Evolutionary conservation across 2,113 vertebrate genomes (phyloP), one percentile per base, ranked within the genome.

Genomic region (Hippolais icterina): DNA sequence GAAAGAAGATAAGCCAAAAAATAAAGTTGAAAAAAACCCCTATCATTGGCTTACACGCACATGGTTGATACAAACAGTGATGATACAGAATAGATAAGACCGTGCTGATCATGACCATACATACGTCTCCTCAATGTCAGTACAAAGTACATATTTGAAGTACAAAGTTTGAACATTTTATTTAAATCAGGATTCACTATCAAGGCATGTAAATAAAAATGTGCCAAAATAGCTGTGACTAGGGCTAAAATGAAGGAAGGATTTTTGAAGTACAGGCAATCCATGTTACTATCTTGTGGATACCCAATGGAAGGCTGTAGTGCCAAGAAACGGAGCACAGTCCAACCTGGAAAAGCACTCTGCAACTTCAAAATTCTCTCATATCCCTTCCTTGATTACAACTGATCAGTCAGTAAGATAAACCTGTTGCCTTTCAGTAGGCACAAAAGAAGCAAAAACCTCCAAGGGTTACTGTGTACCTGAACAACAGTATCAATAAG

Each of bases 401-500:
- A 59, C 23, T 81, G 52, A 71, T 68, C 1, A 0, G 28, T 75
- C 72, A 75, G 31, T 23, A 52, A 70, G 68, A 49, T 31, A 86
- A 95, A 69, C 33, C 5, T 1, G 0, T 10, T 41, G 52, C 60
- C 33, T 93, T 84, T 82, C 81, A 47, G 37, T 11, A 42, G 56
- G 35, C 47, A 68, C 39, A 82, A 66, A 90, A 52, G 60, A 89
- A 75, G 61, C 22, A 89, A 87, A 80, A 68, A 23, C 12, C 35
- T 83, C 27, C 49, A 81, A 25, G 80, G 37, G 50, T 94, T 66
- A 37, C 60, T 50, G 42, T 37, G 60, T 18, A 59, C 81, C 35
- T 80, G 68, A 95, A 90, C 68, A 83, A 65, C 31, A 60, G 50
- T 61, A 86, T 79, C 10, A 3, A 77, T 47, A 88, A 83, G 20